These are phyloP conservation scores for Gorsachius goisagi DNA, from an alignment of 2,113 vertebrate species.

Conservation along the genomic window DNA sequence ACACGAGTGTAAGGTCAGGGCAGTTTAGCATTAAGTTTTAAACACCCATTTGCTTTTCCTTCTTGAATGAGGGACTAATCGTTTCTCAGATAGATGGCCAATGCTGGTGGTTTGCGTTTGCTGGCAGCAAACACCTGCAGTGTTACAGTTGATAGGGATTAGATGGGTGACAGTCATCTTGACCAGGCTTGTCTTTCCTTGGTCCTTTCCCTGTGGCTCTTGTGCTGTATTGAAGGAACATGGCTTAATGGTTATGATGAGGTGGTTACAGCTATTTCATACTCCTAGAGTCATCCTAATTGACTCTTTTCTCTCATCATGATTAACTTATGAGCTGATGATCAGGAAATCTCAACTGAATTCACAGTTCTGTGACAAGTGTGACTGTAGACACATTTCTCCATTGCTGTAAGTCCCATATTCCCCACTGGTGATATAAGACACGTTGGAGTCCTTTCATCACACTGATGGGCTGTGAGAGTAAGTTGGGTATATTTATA, in stretches of 20 bases:
- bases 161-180: not conserved
- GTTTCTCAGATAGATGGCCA: not conserved
- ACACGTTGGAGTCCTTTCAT: not conserved
- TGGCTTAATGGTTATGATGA: not conserved
- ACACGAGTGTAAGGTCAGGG: accelerated
- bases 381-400: not conserved
- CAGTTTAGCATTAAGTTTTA: not conserved
- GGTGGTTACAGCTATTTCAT: not conserved
- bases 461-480: not conserved
- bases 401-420: not conserved
- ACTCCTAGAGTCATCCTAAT: not conserved
- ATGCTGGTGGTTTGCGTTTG: not conserved
- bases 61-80: not conserved
- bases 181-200: not conserved
- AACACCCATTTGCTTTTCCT: not conserved
- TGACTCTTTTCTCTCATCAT: not conserved
- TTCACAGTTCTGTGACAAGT: not conserved
- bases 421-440: not conserved
- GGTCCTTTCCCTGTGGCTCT: not conserved
- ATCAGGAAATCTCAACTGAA: not conserved
- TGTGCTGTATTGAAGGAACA: not conserved
- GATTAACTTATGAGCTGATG: not conserved
- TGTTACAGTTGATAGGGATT: not conserved
- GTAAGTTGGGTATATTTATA: not conserved
- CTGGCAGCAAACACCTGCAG: not conserved